Percentiles rank a stretch among this genome's conserved stretches.
Conservation (phyloP, 1,140 invertebrate species). For the Limonius californicus region DNA sequence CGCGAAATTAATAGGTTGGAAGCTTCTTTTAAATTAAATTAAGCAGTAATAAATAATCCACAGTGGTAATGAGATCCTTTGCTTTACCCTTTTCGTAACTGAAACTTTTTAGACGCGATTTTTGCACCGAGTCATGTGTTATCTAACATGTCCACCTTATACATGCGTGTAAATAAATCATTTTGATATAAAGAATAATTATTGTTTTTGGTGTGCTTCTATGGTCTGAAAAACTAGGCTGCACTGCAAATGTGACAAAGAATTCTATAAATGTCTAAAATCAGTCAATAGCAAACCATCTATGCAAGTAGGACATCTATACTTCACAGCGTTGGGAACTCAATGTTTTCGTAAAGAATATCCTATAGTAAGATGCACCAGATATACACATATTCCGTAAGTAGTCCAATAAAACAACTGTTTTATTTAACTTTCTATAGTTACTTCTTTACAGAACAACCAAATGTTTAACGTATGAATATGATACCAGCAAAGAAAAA, state of each 20-base stretch:
- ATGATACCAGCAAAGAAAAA: conserved; percentile 49
- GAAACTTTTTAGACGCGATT: conserved; percentile 17
- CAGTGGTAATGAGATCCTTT: too few species aligned
- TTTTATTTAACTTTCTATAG: conserved; percentile 30
- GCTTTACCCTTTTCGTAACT: too few species aligned
- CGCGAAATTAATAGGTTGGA: too few species aligned
- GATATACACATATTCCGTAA: conserved; percentile 38
- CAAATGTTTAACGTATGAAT: conserved; percentile 52
- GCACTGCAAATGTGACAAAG: conserved; percentile 64
- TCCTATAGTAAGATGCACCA: conserved; percentile 57
- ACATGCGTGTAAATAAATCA: too few species aligned
- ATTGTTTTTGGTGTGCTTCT: too few species aligned
- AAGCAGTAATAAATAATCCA: too few species aligned
- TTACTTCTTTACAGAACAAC: conserved; percentile 30
- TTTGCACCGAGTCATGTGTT: too few species aligned
- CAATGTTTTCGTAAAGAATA: conserved; percentile 66
- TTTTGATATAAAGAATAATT: too few species aligned
- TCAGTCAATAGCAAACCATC: conserved; percentile 49
- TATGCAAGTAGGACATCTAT: conserved; percentile 58
- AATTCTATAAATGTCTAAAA: conserved; percentile 63
- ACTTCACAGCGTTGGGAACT: conserved; percentile 62
- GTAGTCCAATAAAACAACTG: conserved; percentile 17
- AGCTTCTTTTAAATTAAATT: not conserved
- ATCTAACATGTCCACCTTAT: too few species aligned
- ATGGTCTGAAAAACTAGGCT: too few species aligned